A percentile compares a stretch with the other conserved stretches of the same genome.
Evolutionary conservation across 2,888 invertebrate species (phyloP).

Genomic region (Standfussiana lucernea): DNA sequence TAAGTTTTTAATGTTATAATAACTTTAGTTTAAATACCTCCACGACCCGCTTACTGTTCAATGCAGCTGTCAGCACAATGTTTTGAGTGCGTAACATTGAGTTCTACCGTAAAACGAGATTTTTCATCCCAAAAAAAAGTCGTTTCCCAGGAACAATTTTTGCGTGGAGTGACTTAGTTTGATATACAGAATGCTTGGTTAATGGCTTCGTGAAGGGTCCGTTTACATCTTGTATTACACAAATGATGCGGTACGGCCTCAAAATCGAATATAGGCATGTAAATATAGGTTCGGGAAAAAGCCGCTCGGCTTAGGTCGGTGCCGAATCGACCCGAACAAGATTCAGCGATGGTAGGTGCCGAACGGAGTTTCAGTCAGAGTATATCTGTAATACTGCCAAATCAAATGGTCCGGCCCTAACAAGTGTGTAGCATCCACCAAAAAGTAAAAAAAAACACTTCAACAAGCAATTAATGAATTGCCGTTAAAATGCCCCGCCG

Average conservation of each 20-base stretch:
- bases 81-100: too few species aligned
- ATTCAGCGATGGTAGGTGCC: background rate
- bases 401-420: background rate
- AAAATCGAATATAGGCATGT: background rate
- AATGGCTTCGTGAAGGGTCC: too few species aligned
- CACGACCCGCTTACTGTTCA: too few species aligned
- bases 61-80: too few species aligned
- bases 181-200: too few species aligned
- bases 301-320: background rate
- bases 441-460: background rate
- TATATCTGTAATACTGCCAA: background rate
- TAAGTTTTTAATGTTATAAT: too few species aligned
- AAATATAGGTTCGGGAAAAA: background rate
- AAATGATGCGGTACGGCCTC: background rate
- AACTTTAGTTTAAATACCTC: too few species aligned
- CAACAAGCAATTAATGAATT: slow-evolving; percentile 3
- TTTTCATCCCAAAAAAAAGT: too few species aligned
- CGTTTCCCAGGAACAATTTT: too few species aligned
- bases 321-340: background rate
- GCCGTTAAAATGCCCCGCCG: background rate
- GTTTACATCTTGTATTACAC: background rate
- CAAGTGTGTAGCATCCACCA: background rate
- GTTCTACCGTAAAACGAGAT: too few species aligned
- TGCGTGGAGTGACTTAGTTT: too few species aligned
- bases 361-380: background rate